These are phyloP conservation scores for Triplophysa rosa DNA, from an alignment of 2,113 vertebrate genomes.

Conservation along the genomic window DNA sequence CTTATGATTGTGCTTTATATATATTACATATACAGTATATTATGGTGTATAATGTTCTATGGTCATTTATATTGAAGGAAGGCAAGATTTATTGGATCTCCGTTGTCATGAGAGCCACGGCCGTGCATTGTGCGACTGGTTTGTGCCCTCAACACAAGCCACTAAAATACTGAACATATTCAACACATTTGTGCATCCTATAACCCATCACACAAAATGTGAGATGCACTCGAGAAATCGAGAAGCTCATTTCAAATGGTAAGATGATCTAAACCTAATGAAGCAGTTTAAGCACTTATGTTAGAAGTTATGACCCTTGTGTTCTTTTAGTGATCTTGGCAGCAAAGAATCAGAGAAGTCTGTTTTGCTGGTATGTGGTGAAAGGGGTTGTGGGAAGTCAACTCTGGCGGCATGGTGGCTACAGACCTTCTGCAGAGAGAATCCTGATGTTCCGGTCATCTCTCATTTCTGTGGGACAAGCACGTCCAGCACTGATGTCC, in stretches of 20 bases:
- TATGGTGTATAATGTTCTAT: neutral
- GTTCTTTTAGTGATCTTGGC: constrained; percentile 7
- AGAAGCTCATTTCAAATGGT: constrained; percentile 7
- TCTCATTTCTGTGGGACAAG: constrained; percentile 60
- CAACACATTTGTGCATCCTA: constrained; percentile 50
- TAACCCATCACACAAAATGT: constrained; percentile 17
- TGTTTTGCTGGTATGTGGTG: constrained; percentile 58
- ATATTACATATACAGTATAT: neutral
- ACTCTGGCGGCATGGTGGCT: constrained; percentile 61
- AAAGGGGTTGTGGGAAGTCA: constrained; percentile 67
- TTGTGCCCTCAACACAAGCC: constrained; percentile 58
- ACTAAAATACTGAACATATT: constrained; percentile 53
- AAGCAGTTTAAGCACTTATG: neutral
- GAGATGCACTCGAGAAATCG: neutral
- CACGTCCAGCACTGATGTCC: constrained; percentile 57
- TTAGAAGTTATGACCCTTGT: neutral
- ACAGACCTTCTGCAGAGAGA: constrained; percentile 49
- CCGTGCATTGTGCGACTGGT: constrained; percentile 54
- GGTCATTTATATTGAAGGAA: neutral
- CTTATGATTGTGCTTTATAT: neutral
- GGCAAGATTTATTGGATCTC: constrained; percentile 19
- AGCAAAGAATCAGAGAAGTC: constrained; percentile 44
- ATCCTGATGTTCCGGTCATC: constrained; percentile 44
- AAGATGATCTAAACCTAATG: neutral
- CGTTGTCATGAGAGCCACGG: constrained; percentile 53